Evolutionary conservation across 2,797 vertebrate genomes (phyloP).

Genomic region (Rhabdomys pumilio): DNA sequence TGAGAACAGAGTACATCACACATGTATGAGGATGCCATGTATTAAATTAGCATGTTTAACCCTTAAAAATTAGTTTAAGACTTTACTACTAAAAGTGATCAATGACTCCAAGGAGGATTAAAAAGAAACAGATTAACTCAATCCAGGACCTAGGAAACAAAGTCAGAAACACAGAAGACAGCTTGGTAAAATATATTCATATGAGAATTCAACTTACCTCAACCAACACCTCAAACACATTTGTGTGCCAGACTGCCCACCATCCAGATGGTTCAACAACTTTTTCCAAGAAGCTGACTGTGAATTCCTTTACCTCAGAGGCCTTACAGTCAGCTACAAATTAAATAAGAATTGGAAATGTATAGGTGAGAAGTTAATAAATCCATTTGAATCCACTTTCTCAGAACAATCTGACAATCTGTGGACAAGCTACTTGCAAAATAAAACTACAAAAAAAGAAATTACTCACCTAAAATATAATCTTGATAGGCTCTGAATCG

Average conservation of each 20-base stretch:
- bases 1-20: neutral
- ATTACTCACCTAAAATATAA: constrained; percentile 95
- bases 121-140: neutral
- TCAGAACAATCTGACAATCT: neutral
- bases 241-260: constrained; percentile 95
- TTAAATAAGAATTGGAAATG: constrained; percentile 49
- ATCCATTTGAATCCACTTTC: neutral
- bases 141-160: neutral
- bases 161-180: neutral
- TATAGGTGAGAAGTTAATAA: constrained; percentile 32
- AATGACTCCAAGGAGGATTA: neutral
- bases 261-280: constrained; percentile 95
- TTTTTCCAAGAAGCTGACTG: constrained; percentile 96
- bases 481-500: constrained; percentile 97
- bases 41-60: neutral
- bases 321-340: constrained; percentile 95
- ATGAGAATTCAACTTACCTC: constrained; percentile 90
- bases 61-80: neutral
- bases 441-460: constrained; percentile 26
- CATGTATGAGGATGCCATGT: neutral
- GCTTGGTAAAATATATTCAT: neutral
- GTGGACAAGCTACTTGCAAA: neutral
- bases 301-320: constrained; percentile 96
- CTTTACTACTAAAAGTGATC: neutral
- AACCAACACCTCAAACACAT: constrained; percentile 95